Percentiles rank a stretch among this genome's conserved stretches.
Conservation (phyloP, 2,113 vertebrate species). For the Tyrannus savana region DNA sequence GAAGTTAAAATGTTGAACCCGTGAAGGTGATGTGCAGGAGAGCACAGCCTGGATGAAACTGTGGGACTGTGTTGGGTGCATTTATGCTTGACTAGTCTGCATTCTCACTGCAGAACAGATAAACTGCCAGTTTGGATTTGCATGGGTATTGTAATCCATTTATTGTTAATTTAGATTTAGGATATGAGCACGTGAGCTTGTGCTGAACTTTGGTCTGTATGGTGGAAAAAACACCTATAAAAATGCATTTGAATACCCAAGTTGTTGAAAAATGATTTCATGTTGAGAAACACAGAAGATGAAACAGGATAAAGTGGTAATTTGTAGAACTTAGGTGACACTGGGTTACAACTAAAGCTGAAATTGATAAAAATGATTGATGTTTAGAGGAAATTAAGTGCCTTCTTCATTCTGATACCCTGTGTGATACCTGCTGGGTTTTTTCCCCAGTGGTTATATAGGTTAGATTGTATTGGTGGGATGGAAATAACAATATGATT, state of each 20-base stretch:
- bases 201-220: not conserved
- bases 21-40: not conserved
- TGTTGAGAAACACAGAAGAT: not conserved
- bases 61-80: not conserved
- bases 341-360: not conserved
- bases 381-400: not conserved
- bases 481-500: not conserved
- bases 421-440: not conserved
- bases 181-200: not conserved
- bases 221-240: not conserved
- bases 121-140: not conserved
- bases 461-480: not conserved
- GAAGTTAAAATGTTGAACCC: not conserved
- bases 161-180: not conserved
- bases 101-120: not conserved
- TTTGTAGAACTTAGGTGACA: not conserved
- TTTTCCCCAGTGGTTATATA: not conserved
- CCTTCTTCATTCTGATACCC: not conserved
- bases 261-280: not conserved
- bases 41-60: not conserved
- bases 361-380: not conserved
- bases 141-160: not conserved
- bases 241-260: not conserved
- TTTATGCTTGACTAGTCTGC: not conserved
- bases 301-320: not conserved